Conservation (phyloP, 2,113 vertebrate genomes). For the Climacteris rufus region DNA sequence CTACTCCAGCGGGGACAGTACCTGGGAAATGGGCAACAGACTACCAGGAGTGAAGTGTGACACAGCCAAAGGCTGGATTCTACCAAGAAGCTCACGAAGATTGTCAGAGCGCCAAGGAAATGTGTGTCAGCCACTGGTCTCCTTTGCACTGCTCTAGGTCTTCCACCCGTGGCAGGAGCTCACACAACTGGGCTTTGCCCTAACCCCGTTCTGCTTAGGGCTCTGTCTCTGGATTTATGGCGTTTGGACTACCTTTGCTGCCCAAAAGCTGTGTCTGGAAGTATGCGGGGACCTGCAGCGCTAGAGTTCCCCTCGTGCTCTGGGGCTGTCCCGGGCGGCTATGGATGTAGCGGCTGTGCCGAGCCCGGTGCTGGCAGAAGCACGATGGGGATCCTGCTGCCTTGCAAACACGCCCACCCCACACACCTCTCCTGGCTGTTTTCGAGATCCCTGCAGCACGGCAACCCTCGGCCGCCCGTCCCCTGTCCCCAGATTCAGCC, state of each 20-base stretch:
- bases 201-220: background rate
- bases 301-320: background rate
- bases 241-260: background rate
- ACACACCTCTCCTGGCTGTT: rapidly evolving
- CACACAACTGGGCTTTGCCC: background rate
- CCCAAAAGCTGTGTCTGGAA: background rate
- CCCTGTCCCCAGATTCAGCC: background rate
- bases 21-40: background rate
- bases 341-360: background rate
- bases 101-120: background rate
- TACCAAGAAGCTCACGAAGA: background rate
- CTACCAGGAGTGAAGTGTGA: background rate
- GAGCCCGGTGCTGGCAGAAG: background rate
- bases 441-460: background rate
- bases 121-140: background rate
- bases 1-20: background rate
- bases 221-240: background rate
- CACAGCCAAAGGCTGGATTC: background rate
- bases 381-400: background rate
- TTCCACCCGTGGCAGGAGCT: background rate
- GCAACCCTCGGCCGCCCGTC: background rate
- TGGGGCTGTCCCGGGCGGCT: background rate
- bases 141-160: rapidly evolving
- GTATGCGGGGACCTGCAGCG: background rate
- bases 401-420: background rate